Evolutionary conservation across 2,888 invertebrate species (phyloP).

Genomic region (Archips xylosteana): DNA sequence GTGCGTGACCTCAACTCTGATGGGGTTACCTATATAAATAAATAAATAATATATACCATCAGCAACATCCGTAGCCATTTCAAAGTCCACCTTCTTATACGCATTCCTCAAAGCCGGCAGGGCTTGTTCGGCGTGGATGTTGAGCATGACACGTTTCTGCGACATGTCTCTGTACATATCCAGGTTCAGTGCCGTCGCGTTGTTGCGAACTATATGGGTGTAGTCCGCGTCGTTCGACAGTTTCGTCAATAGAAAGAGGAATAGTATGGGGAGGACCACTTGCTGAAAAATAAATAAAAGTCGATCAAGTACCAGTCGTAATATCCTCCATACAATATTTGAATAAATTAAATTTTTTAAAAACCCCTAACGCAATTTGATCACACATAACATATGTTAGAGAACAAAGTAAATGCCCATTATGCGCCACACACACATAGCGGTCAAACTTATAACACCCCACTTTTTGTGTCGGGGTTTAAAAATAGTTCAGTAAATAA

Average conservation of each 20-base stretch:
- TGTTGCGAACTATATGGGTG: background rate
- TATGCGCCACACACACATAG: no score
- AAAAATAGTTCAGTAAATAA: no score
- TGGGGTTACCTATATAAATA: no score
- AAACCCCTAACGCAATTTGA: no score
- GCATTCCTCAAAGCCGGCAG: background rate
- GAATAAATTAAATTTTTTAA: no score
- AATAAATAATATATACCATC: slow-evolving; percentile 52
- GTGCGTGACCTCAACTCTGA: no score
- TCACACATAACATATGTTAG: no score
- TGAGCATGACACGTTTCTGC: slow-evolving; percentile 52
- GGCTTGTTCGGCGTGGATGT: slow-evolving; percentile 30
- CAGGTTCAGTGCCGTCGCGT: slow-evolving; percentile 50
- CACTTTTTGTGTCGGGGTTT: no score
- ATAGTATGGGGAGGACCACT: slow-evolving; percentile 58
- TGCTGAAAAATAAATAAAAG: slow-evolving; percentile 54
- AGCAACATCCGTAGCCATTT: slow-evolving; percentile 46
- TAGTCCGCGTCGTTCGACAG: slow-evolving; percentile 45
- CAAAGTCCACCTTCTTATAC: slow-evolving; percentile 17
- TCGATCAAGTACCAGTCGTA: no score
- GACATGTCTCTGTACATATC: slow-evolving; percentile 53
- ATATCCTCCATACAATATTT: no score
- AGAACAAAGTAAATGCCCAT: no score
- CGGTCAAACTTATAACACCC: no score
- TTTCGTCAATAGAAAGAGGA: slow-evolving; percentile 51